Percentiles rank a stretch among this genome's conserved stretches.
These are phyloP conservation scores for Myzus persicae DNA, from an alignment of 1,140 invertebrate species.

Conservation along the genomic window DNA sequence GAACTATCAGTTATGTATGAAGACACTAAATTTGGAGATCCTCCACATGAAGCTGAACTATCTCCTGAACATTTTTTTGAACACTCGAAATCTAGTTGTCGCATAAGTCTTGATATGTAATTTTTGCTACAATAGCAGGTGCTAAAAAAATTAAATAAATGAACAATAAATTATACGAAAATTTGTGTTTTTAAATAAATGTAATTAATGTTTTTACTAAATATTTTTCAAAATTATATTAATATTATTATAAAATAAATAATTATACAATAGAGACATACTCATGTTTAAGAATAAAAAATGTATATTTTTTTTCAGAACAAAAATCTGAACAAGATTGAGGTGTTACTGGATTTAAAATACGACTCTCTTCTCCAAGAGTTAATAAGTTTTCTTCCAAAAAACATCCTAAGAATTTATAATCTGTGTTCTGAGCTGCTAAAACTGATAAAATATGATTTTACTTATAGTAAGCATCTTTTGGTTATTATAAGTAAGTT, in stretches of 20 bases:
- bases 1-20: constrained; percentile 24
- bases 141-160: constrained; percentile 11
- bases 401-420: constrained; percentile 43
- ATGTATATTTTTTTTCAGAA: not conserved
- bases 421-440: not conserved
- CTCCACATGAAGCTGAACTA: constrained; percentile 26
- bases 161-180: not conserved
- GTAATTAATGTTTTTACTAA: not conserved
- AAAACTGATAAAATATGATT: not conserved
- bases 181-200: not conserved
- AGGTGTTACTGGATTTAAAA: not conserved
- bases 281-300: constrained; percentile 34
- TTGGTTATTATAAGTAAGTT: not conserved
- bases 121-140: constrained; percentile 45
- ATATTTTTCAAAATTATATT: not conserved
- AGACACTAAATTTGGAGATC: constrained; percentile 39
- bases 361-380: constrained; percentile 9
- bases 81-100: constrained; percentile 24
- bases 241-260: not conserved
- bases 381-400: constrained; percentile 32
- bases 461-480: not conserved
- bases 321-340: constrained; percentile 29
- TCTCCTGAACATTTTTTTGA: constrained; percentile 26
- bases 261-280: not conserved
- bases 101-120: constrained; percentile 44